Evolutionary conservation across 2,113 vertebrate genomes (phyloP), one percentile per base, ranked within the genome.

Genomic region (Otocyon megalotis): DNA sequence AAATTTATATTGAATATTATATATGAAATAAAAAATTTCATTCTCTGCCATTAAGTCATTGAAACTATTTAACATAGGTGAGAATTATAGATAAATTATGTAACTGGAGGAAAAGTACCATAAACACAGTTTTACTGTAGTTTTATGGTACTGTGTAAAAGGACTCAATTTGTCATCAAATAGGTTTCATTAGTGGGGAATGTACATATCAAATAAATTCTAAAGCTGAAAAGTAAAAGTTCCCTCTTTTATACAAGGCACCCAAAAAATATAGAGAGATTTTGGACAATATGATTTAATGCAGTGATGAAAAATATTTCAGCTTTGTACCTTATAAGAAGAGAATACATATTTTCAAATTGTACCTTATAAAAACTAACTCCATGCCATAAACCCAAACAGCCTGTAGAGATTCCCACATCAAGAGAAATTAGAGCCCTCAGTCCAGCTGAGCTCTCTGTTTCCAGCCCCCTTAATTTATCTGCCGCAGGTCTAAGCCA

Each of bases 1-100:
- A 93, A 95, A 86, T 87, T 85, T n/a, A 87, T 79, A 9, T 82
- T 93, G n/a, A 72, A 8, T 94, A 86, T 82, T 71, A 76, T 84
- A 50, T 35, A 93, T 86, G 22, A 77, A 92, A 85, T 83, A 63
- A 84, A 83, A 79, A 16, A 24, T 71, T 84, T 58, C 3, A 87
- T 97, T 81, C 7, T 85, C 56, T 89, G 28, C 9, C 4, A 56
- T 83, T 82, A 95, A 83, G 11, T 86, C 35, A 60, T 91, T 81
- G 88, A 69, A 35, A 91, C 26, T 92, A 48, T 69, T 71, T 87
- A 89, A 92, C 20, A 43, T 5, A 77, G 60, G 50, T 85, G 35
- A 20, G 4, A 81, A 67, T 95, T 86, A 95, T 69, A 88, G 92
- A 86, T 85, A 89, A 93, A 76, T 56, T 79, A 84, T 62, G 1